Conservation (phyloP, 2,888 invertebrate species). For the Barypeithes pellucidus region DNA sequence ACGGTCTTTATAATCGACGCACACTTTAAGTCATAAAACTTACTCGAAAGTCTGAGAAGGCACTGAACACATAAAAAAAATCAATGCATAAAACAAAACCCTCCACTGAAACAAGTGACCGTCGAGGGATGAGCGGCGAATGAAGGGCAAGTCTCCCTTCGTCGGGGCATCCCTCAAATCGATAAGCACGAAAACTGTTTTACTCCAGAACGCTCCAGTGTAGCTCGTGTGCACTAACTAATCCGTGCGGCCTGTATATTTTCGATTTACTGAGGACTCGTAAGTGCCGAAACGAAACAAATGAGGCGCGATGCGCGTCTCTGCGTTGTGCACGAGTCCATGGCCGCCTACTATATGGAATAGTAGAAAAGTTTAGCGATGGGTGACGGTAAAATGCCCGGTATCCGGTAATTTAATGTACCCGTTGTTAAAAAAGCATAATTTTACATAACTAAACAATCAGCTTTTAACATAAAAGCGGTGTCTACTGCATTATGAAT, state of each 20-base stretch:
- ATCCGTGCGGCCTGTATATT: constrained; percentile 17
- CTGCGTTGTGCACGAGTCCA: constrained; percentile 41
- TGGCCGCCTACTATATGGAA: constrained; percentile 34
- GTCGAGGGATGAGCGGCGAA: constrained; percentile 33
- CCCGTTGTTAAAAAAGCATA: neutral
- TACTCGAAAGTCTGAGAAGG: constrained; percentile 10
- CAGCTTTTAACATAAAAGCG: neutral
- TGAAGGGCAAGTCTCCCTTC: constrained; percentile 36
- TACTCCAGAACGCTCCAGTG: constrained; percentile 12
- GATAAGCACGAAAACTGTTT: constrained; percentile 21
- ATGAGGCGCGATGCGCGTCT: constrained; percentile 45
- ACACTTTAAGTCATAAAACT: constrained; percentile 37
- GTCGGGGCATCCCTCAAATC: constrained; percentile 29
- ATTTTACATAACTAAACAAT: neutral
- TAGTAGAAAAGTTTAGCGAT: constrained; percentile 23
- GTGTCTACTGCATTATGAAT: neutral
- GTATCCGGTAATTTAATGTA: neutral
- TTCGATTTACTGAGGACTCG: constrained; percentile 27
- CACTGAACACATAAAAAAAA: constrained; percentile 28
- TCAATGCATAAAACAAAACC: constrained; percentile 33
- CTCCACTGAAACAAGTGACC: constrained; percentile 23
- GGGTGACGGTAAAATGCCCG: constrained; percentile 21
- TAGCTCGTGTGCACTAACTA: constrained; percentile 24
- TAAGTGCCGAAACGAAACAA: constrained; percentile 41
- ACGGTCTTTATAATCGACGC: neutral